A percentile compares a stretch with the other conserved stretches of the same genome.
phyloP scores from a whole-genome alignment of 2,113 vertebrate species.

The Lasiurus cinereus region DNA sequence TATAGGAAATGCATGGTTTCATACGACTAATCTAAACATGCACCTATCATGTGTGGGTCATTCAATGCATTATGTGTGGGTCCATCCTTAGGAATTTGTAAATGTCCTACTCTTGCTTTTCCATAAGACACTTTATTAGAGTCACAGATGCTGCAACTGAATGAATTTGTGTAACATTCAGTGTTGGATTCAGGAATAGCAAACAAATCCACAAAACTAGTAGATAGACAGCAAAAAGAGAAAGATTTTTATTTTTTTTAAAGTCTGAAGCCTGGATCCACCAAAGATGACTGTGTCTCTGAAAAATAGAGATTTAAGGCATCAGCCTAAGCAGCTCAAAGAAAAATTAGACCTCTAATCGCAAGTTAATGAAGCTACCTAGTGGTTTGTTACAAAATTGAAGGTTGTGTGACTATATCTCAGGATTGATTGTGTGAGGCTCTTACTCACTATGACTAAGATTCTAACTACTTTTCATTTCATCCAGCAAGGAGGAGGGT shows the following conservation, averaged over 20 bases:
- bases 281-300: not conserved
- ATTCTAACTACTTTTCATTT: not conserved
- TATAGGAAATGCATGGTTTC: not conserved
- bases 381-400: slow-evolving; percentile 53
- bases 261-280: not conserved
- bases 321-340: not conserved
- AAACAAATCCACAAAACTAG: not conserved
- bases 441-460: not conserved
- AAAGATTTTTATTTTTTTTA: not conserved
- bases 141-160: not conserved
- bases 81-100: not conserved
- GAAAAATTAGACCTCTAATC: not conserved
- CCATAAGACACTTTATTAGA: not conserved
- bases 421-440: not conserved
- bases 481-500: not conserved
- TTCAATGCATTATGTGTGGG: fast-evolving
- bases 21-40: not conserved
- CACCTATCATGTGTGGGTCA: not conserved
- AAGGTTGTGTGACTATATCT: not conserved
- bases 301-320: not conserved
- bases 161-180: not conserved
- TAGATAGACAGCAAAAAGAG: not conserved
- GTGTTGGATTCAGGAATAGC: not conserved
- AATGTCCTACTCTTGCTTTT: not conserved
- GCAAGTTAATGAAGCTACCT: slow-evolving; percentile 61